A percentile compares a stretch with the other conserved stretches of the same genome.
These are phyloP conservation scores for Drepanosiphum platanoidis DNA, from an alignment of 2,888 invertebrate species.

Conservation along the genomic window DNA sequence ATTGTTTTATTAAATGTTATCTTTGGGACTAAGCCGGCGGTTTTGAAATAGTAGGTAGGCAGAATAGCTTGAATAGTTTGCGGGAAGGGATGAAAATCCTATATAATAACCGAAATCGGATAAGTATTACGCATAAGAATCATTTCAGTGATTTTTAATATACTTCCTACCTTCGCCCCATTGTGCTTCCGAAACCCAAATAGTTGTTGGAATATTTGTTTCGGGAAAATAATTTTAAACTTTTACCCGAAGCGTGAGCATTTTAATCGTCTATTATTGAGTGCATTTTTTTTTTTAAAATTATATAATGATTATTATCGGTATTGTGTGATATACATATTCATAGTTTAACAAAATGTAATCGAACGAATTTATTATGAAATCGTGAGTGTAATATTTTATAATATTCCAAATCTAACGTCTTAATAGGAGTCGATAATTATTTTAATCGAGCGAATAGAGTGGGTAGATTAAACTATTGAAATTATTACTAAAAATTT, in stretches of 20 bases:
- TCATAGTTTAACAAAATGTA: too few species aligned
- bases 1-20: conserved; percentile 49
- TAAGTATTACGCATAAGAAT: conserved; percentile 21
- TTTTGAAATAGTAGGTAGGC: background rate
- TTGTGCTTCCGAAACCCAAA: background rate
- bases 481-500: too few species aligned
- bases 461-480: too few species aligned
- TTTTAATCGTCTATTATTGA: too few species aligned
- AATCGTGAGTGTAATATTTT: too few species aligned
- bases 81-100: conserved; percentile 6
- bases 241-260: background rate
- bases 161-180: background rate
- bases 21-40: conserved; percentile 25
- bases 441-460: too few species aligned
- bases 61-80: background rate
- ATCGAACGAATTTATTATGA: too few species aligned
- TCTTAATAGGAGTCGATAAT: too few species aligned
- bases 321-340: too few species aligned
- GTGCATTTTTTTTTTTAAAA: too few species aligned
- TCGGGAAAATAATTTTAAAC: background rate
- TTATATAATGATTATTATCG: too few species aligned
- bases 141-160: conserved; percentile 10
- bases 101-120: conserved; percentile 23
- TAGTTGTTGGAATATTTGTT: background rate
- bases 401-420: too few species aligned